Base-by-base conservation (phyloP, 2,113 vertebrate genomes). In the Phyllopteryx taeniolatus region DNA sequence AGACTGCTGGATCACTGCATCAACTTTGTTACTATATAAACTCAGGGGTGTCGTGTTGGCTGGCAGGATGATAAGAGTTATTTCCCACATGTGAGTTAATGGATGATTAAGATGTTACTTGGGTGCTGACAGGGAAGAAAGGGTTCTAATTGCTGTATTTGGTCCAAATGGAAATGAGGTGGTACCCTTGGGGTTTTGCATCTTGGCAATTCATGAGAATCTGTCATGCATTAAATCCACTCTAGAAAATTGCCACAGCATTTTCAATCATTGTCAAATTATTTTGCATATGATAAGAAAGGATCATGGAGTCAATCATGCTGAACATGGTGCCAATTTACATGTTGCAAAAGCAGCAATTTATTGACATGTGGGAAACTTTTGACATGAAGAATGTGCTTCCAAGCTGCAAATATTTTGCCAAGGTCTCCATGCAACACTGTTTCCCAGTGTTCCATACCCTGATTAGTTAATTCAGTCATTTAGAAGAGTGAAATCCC, bases 41-140 rank as follows among this genome's bases (percentile, higher is more conserved):
- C 70, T 72, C 67, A 88, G 85, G 88, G 79, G 67, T 80, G 79
- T 90, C 81, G 76, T 89, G 53, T 88, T 84, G 83, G 76, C 84
- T 90, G 85, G 79, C 81, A 79, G 72, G 85, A 83, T 77, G 85
- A 90, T 78, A 78, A 56, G 13, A 82, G 59, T 85, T 76, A 74
- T 85, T 62, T 46, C 63, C 68, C 69, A 42, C 72, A 86, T 1
- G 85, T 90, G 79, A 89, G 86, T 89, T 82, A 49, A 68, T 77
- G 61, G 8, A 77, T 56, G 75, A 47, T 66, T 57, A 19, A 64
- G 15, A 60, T 71, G 51, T 76, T 63, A 71, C 73, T 80, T 51
- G 59, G 76, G 75, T 87, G 80, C 77, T 63, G 62, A 10, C 62
- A 67, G 39, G 64, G 35, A 39, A 4, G 20, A 59, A 67, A 46